These are phyloP conservation scores for Apocrypta bakeri DNA, from an alignment of 1,140 invertebrate species.

Conservation along the genomic window DNA sequence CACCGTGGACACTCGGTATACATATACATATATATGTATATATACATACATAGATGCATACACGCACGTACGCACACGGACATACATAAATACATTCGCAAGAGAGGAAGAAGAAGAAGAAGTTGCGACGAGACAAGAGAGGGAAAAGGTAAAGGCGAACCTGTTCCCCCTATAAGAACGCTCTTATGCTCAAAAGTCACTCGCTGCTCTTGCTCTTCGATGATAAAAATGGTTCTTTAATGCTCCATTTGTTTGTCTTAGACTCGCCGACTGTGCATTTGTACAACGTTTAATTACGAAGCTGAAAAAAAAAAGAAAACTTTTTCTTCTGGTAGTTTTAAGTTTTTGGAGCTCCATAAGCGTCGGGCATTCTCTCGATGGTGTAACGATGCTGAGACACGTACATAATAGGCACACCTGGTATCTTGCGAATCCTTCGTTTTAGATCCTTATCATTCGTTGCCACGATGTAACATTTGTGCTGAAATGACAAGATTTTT, in stretches of 20 bases:
- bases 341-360: conserved; percentile 91
- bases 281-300: conserved; percentile 1
- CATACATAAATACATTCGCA: neutral
- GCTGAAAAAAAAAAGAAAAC: conserved; percentile 65
- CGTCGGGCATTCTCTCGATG: conserved; percentile 99
- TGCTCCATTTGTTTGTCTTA: neutral
- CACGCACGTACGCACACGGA: neutral
- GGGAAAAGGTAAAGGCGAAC: conserved; percentile 10
- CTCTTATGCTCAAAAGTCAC: neutral
- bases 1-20: too few species aligned
- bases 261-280: neutral
- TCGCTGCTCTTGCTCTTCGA: conserved; percentile 4
- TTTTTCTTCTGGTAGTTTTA: conserved; percentile 64
- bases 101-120: conserved; percentile 28
- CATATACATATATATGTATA: too few species aligned
- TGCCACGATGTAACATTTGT: conserved; percentile 99
- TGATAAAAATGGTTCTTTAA: conserved; percentile 34
- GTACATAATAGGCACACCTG: conserved; percentile 99
- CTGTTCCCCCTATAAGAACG: conserved; percentile 3
- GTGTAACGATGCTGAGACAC: conserved; percentile 94
- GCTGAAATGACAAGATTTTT: conserved; percentile 77
- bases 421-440: conserved; percentile 96
- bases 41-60: neutral
- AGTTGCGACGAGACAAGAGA: neutral
- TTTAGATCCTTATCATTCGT: conserved; percentile 99